Conservation (phyloP, 1,140 invertebrate genomes). For the Acyrthosiphon pisum region DNA sequence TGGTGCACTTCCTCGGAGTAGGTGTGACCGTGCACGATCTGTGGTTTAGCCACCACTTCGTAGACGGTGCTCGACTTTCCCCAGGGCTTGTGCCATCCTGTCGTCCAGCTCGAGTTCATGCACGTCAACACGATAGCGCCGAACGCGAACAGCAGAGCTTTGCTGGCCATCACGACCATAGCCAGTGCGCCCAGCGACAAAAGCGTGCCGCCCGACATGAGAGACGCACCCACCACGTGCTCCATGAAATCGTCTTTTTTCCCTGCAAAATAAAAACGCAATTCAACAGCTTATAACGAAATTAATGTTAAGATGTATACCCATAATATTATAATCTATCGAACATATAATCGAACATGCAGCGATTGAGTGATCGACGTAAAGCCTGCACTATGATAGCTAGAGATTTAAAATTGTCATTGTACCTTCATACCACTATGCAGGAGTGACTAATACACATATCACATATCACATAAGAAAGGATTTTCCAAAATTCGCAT, state of each 20-base stretch:
- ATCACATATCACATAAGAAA: too few species aligned
- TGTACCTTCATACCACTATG: too few species aligned
- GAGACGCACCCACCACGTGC: conserved; percentile 63
- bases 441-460: too few species aligned
- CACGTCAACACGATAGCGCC: conserved; percentile 76
- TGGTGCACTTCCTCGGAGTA: conserved; percentile 77
- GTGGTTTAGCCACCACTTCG: conserved; percentile 80
- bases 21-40: conserved; percentile 74
- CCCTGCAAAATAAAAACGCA: background rate
- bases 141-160: conserved; percentile 80
- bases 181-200: conserved; percentile 76
- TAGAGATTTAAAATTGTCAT: too few species aligned
- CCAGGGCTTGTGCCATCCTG: conserved; percentile 64
- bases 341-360: too few species aligned
- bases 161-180: conserved; percentile 77
- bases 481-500: too few species aligned
- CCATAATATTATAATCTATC: too few species aligned
- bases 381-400: too few species aligned
- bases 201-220: conserved; percentile 71
- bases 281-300: background rate
- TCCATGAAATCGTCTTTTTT: conserved; percentile 63
- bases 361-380: too few species aligned
- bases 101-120: conserved; percentile 64
- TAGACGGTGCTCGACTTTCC: conserved; percentile 76
- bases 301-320: too few species aligned